Conservation (phyloP, 2,888 invertebrate genomes). For the Heliconius sara region DNA sequence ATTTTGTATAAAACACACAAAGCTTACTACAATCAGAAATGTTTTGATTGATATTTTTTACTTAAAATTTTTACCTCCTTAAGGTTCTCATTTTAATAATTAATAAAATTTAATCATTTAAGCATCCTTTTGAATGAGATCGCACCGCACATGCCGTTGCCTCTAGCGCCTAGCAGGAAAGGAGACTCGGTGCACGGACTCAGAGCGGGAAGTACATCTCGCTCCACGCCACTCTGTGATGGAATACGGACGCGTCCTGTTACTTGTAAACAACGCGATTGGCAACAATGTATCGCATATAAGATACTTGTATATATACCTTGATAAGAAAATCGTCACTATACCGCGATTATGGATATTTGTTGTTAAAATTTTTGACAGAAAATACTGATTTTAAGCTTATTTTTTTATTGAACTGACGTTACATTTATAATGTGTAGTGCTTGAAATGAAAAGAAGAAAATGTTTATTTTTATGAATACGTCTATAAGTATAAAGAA, state of each 20-base stretch:
- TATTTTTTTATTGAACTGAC: not conserved
- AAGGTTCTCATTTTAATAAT: conserved; percentile 80
- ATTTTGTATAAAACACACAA: not conserved
- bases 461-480: conserved; percentile 41
- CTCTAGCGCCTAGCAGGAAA: conserved; percentile 70
- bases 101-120: conserved; percentile 82
- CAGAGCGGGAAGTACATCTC: conserved; percentile 60
- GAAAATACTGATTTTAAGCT: not conserved
- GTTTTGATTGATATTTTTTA: conserved; percentile 66
- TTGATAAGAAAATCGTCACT: too few relatives aligned
- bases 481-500: not conserved
- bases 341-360: too few relatives aligned
- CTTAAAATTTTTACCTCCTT: conserved; percentile 66
- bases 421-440: conserved; percentile 10
- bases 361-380: too few relatives aligned
- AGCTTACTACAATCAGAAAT: too few relatives aligned
- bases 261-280: conserved; percentile 62
- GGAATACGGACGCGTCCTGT: conserved; percentile 67
- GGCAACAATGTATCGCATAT: conserved; percentile 32
- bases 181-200: conserved; percentile 71
- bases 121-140: conserved; percentile 75
- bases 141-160: conserved; percentile 77
- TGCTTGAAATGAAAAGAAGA: conserved; percentile 41
- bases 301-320: too few relatives aligned
- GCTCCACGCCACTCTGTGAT: conserved; percentile 59